phyloP scores from a whole-genome alignment of 2,888 invertebrate genomes.

The Ceramica pisi region DNA sequence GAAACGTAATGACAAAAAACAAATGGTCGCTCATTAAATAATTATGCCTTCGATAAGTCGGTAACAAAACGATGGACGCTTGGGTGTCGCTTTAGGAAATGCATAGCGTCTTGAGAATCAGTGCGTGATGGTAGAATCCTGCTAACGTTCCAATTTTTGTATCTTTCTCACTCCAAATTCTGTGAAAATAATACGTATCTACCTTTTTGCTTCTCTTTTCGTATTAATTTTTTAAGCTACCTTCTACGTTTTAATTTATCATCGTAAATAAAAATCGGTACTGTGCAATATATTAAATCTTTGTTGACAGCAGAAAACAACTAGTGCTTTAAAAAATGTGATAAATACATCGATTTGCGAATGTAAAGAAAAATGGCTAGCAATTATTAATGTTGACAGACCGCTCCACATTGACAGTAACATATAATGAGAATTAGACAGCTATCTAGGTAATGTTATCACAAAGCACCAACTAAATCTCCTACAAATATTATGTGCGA shows the following conservation, averaged over 20 bases:
- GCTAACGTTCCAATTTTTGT: background rate
- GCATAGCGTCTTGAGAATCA: slow-evolving; percentile 22
- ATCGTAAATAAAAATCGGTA: slow-evolving; percentile 4
- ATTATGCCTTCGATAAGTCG: background rate
- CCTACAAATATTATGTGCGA: slow-evolving; percentile 41
- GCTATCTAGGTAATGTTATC: slow-evolving; percentile 57
- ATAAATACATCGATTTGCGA: background rate
- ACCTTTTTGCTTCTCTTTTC: background rate
- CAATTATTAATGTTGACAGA: background rate
- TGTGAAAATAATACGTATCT: background rate
- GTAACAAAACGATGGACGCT: slow-evolving; percentile 14
- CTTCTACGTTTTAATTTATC: background rate
- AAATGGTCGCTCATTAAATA: slow-evolving; percentile 14
- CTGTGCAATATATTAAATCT: slow-evolving; percentile 38
- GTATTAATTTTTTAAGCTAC: background rate
- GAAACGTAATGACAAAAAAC: slow-evolving; percentile 16
- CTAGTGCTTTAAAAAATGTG: background rate
- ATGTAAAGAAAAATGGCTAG: background rate
- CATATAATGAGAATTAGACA: slow-evolving; percentile 26
- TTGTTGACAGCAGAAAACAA: background rate
- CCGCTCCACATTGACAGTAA: slow-evolving; percentile 3
- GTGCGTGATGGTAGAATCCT: background rate
- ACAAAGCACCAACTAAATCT: slow-evolving; percentile 42
- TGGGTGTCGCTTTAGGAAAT: background rate
- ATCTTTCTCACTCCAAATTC: background rate